Conservation (phyloP, 2,113 vertebrate species). For the Mustelus asterias region DNA sequence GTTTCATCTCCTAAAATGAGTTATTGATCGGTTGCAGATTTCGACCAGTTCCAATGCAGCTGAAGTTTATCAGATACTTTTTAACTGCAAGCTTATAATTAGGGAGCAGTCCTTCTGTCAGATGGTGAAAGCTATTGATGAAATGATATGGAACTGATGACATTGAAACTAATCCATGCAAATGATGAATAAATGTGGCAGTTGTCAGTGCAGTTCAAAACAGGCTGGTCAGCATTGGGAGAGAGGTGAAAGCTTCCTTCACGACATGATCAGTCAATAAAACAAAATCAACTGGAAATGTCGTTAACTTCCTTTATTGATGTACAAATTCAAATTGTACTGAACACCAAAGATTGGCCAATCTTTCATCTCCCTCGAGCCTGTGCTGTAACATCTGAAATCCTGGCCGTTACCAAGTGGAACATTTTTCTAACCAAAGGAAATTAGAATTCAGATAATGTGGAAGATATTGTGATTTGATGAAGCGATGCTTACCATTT, state of each 20-base stretch:
- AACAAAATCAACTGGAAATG: background rate
- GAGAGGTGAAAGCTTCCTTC: background rate
- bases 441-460: background rate
- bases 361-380: background rate
- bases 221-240: background rate
- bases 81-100: background rate
- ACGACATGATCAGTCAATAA: background rate
- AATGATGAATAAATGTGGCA: conserved; percentile 1
- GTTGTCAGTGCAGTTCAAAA: background rate
- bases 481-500: background rate
- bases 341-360: background rate
- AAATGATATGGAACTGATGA: background rate
- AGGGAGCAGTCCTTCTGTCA: background rate
- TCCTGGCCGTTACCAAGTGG: background rate
- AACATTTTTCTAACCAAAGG: too few species aligned
- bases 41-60: background rate
- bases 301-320: background rate
- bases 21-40: background rate
- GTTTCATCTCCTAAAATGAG: background rate
- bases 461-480: background rate
- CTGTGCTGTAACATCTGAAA: background rate
- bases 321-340: background rate
- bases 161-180: background rate
- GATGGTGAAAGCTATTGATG: background rate
- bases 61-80: background rate